These are phyloP conservation scores for Callyntrura guangdongensis DNA, from an alignment of 2,888 invertebrate genomes.

Conservation along the genomic window DNA sequence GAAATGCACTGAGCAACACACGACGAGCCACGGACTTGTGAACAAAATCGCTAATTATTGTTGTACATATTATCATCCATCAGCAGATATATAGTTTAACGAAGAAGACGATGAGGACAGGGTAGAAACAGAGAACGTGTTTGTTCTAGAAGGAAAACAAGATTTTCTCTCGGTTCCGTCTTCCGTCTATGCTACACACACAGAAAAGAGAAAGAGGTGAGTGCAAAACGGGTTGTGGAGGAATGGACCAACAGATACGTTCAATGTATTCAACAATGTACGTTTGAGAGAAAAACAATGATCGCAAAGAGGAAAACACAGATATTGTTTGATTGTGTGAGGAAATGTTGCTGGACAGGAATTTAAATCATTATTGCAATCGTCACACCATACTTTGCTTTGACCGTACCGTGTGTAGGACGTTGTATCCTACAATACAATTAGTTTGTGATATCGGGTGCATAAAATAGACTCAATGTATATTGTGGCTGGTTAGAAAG, in stretches of 20 bases:
- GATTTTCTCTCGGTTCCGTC: conserved; percentile 70
- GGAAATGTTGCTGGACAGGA: conserved; percentile 80
- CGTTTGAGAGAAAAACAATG: conserved; percentile 60
- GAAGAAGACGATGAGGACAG: background rate
- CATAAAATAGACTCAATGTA: background rate
- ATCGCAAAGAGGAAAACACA: conserved; percentile 49
- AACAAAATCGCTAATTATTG: conserved; percentile 63
- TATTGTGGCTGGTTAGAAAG: background rate
- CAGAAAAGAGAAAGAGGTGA: background rate
- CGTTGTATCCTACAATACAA: background rate
- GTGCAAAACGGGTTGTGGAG: conserved; percentile 56
- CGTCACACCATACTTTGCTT: conserved; percentile 40
- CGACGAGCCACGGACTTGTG: conserved; percentile 10
- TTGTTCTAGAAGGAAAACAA: conserved; percentile 47
- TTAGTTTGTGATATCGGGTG: background rate
- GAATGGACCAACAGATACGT: too few relatives aligned
- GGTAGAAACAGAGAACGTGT: background rate
- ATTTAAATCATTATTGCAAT: conserved; percentile 77
- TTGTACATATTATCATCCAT: conserved; percentile 22
- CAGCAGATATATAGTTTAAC: background rate
- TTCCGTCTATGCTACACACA: conserved; percentile 64
- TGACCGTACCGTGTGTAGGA: background rate
- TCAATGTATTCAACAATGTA: background rate
- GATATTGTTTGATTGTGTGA: conserved; percentile 57
- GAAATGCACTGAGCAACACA: conserved; percentile 16